Evolutionary conservation across 2,113 vertebrate genomes (phyloP), one percentile per base, ranked within the genome.

Genomic region (Melospiza melodia): DNA sequence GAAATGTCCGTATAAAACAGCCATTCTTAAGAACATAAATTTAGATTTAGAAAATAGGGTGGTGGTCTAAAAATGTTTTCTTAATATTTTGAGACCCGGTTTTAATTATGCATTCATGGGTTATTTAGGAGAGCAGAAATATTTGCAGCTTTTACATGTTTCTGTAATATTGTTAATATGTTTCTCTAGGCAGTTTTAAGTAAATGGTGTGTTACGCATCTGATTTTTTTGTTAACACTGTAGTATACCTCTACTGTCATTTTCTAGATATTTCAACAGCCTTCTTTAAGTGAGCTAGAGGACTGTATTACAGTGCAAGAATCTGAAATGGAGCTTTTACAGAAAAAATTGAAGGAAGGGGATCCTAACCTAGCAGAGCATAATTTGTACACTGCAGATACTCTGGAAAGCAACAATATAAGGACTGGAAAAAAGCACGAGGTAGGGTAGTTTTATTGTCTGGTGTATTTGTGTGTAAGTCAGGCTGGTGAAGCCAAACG

Each of bases 251-350:
- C 3, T 72, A 52, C 17, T 73, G 7, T 62, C 11, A 81, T 91
- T 96, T 92, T 90, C 46, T 86, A 97, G 93, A 75, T 94, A 65
- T 95, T 94, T 84, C 94, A 95, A 13, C 93, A 67, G 30, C 87
- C 94, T 89, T 96, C 95, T 52, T 89, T 95, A 65, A 93, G 59
- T 37, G 96, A 97, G 30, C 80, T 98, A 54, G 96, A 98, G 92
- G 87, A 72, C 82, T 82, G 95, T 74, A 92, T 96, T 94, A 87
- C 94, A 33, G 93, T 97, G 75, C 97, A 98, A 89, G 97, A 97
- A 81, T 97, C 95, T 77, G 97, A 98, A 97, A 97, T 98, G 7
- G 67, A 97, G 20, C 92, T 96, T 98, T 97, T 98, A 86, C 94
- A 97, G 84, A 95, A 97, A 85, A 98, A 98, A 94, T 55, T 96